These are phyloP conservation scores for Mechanitis mazaeus DNA, from an alignment of 2,888 invertebrate genomes.

Conservation along the genomic window DNA sequence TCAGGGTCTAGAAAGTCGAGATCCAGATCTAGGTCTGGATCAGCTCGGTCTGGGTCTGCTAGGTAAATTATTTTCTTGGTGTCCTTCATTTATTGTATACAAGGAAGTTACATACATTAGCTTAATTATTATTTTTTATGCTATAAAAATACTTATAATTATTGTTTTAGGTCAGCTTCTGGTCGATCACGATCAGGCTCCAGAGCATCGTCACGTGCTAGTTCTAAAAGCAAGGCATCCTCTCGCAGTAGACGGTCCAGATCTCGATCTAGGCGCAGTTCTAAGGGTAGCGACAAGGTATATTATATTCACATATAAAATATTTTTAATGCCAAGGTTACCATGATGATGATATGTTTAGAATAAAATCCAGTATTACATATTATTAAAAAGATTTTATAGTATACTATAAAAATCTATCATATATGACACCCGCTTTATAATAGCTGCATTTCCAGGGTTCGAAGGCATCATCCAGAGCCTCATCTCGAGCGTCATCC, in stretches of 20 bases:
- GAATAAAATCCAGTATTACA: no score
- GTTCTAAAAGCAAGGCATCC: constrained; percentile 41
- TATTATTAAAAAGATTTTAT: no score
- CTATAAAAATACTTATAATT: no score
- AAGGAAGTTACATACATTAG: background rate
- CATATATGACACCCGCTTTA: background rate
- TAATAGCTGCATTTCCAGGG: constrained; percentile 38
- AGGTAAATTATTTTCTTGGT: constrained; percentile 30
- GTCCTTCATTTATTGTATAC: background rate
- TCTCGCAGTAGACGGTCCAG: constrained; percentile 35
- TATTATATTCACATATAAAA: background rate
- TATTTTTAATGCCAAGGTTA: no score
- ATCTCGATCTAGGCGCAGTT: constrained; percentile 52
- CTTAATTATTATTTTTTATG: background rate
- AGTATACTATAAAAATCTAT: background rate
- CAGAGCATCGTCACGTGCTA: constrained; percentile 43
- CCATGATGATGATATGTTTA: no score
- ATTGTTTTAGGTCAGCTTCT: constrained; percentile 9
- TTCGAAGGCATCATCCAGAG: constrained; percentile 54
- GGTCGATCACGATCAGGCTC: constrained; percentile 46
- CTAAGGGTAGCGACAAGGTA: constrained; percentile 58
- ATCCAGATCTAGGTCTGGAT: constrained; percentile 44
- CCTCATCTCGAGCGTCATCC: constrained; percentile 56
- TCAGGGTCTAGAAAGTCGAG: constrained; percentile 55
- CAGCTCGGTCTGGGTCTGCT: constrained; percentile 48